A percentile compares a stretch with the other conserved stretches of the same genome.
Conservation (phyloP, 1,140 invertebrate species). For the Dreissena rostriformis region DNA sequence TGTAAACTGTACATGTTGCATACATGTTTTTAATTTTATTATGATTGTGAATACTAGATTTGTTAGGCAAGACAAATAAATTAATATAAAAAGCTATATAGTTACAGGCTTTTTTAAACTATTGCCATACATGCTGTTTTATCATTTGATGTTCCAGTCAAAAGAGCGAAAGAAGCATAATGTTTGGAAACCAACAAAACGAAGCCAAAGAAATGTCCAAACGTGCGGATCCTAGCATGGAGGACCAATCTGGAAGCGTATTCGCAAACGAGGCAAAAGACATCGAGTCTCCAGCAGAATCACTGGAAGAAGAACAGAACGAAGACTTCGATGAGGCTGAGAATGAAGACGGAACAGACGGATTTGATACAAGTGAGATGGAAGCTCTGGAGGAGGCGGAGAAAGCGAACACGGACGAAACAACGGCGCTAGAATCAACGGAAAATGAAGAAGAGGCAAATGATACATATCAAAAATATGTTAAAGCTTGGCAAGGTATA, state of each 20-base stretch:
- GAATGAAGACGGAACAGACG: no score
- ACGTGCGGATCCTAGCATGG: slow-evolving; percentile 1
- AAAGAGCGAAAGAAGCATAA: slow-evolving; percentile 49
- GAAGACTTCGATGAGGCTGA: background rate
- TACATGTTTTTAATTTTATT: no score
- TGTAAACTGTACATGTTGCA: no score
- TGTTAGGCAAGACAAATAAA: no score
- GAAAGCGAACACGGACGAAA: background rate
- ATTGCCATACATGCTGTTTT: no score
- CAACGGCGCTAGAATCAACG: background rate
- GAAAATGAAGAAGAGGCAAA: background rate
- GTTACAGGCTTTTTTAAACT: no score
- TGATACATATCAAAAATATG: no score
- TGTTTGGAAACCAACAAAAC: slow-evolving; percentile 48
- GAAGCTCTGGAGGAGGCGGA: background rate
- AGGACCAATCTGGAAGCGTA: slow-evolving; percentile 6
- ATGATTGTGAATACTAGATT: no score
- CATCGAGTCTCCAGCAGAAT: slow-evolving; percentile 4
- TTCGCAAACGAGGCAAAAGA: background rate
- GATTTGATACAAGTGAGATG: no score
- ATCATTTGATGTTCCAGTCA: slow-evolving; percentile 21
- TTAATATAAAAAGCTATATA: no score
- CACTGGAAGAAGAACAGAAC: background rate
- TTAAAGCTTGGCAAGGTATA: no score
- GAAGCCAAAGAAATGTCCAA: slow-evolving; percentile 25